Evolutionary conservation across 1,140 invertebrate species (phyloP).

Genomic region (Tetraneura akinire): DNA sequence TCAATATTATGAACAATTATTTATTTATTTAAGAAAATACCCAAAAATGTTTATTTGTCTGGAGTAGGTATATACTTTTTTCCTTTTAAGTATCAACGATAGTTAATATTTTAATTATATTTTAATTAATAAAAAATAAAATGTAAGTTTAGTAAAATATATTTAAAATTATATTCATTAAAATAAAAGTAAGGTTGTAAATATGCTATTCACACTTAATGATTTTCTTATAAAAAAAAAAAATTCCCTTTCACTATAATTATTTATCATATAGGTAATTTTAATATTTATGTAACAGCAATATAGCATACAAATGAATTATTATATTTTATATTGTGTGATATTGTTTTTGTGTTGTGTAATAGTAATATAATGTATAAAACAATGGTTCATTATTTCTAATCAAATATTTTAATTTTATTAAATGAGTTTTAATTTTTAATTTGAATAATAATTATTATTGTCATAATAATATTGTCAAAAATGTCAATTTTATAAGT

Average conservation of each 20-base stretch:
- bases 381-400: not conserved
- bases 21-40: too few species aligned
- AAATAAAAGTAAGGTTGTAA: not conserved
- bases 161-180: not conserved
- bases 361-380: not conserved
- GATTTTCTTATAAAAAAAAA: not conserved
- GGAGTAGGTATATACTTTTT: too few species aligned
- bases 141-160: too few species aligned
- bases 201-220: not conserved
- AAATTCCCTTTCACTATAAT: constrained; percentile 18
- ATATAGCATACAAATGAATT: not conserved
- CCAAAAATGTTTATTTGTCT: too few species aligned
- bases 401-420: not conserved
- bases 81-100: too few species aligned
- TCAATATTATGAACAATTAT: too few species aligned
- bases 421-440: too few species aligned
- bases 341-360: not conserved
- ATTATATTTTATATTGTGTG: not conserved
- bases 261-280: not conserved
- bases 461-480: too few species aligned
- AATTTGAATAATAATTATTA: too few species aligned
- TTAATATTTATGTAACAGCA: not conserved
- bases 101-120: too few species aligned
- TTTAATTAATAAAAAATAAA: too few species aligned
- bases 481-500: too few species aligned